Percentiles rank a stretch among this genome's conserved stretches.
These are phyloP conservation scores for Lordiphosa clarofinis DNA, from an alignment of 1,140 invertebrate species.

Conservation along the genomic window DNA sequence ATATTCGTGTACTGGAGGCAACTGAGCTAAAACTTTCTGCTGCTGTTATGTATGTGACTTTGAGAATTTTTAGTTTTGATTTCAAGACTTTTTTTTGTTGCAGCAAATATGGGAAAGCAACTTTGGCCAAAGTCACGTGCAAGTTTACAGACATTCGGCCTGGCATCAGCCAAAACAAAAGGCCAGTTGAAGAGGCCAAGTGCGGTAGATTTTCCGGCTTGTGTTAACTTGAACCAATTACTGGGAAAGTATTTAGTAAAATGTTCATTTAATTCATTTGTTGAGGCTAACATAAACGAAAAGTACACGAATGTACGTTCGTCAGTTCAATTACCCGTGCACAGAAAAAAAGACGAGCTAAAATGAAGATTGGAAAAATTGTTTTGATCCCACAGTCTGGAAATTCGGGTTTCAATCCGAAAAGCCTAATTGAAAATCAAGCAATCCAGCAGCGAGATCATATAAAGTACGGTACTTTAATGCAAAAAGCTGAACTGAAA, in stretches of 20 bases:
- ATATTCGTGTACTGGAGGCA: slow-evolving; percentile 31
- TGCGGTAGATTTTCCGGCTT: slow-evolving; percentile 10
- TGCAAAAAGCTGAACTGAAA: too few relatives aligned
- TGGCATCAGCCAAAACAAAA: slow-evolving; percentile 22
- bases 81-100: slow-evolving; percentile 47
- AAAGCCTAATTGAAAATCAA: too few relatives aligned
- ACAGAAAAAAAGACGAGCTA: too few relatives aligned
- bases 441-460: too few relatives aligned
- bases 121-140: slow-evolving; percentile 70
- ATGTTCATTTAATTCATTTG: slow-evolving; percentile 35
- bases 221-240: slow-evolving; percentile 24
- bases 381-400: too few relatives aligned
- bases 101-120: slow-evolving; percentile 62
- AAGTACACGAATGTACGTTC: too few relatives aligned
- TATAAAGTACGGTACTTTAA: too few relatives aligned
- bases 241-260: slow-evolving; percentile 32
- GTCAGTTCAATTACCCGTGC: too few relatives aligned
- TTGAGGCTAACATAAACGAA: not conserved
- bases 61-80: slow-evolving; percentile 78
- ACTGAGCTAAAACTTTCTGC: slow-evolving; percentile 46
- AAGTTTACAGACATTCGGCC: slow-evolving; percentile 75
- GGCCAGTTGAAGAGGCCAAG: slow-evolving; percentile 31
- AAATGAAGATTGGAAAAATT: too few relatives aligned
- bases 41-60: slow-evolving; percentile 67
- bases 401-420: too few relatives aligned